Evolutionary conservation across 2,113 vertebrate genomes (phyloP).

Genomic region (Scalopus aquaticus): DNA sequence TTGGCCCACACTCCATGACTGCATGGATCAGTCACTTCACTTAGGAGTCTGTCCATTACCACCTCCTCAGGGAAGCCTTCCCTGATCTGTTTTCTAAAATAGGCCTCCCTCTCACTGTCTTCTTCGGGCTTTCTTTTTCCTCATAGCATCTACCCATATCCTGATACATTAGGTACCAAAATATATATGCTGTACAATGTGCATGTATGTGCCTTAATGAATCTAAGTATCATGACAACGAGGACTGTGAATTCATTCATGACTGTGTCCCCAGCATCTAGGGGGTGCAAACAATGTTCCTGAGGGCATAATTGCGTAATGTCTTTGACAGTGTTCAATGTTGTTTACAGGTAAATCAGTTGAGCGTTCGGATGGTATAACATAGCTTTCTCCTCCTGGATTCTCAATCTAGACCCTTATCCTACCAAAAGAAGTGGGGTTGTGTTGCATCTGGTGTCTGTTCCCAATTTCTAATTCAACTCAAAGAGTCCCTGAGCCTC

Average conservation of each 20-base stretch:
- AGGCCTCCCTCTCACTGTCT: background rate
- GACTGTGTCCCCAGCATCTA: background rate
- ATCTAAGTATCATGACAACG: background rate
- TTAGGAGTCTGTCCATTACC: background rate
- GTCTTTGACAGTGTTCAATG: background rate
- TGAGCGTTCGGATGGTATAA: background rate
- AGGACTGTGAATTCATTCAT: background rate
- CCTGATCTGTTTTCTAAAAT: background rate
- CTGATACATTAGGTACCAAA: background rate
- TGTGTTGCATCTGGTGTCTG: background rate
- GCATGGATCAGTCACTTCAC: background rate
- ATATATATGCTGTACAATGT: no score
- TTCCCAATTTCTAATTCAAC: background rate
- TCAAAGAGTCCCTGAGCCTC: background rate
- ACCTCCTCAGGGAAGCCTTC: background rate
- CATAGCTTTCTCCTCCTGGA: fast-evolving
- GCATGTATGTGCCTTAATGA: background rate
- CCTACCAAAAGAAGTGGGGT: no score
- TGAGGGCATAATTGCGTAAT: background rate
- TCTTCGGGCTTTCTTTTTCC: background rate
- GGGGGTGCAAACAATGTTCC: background rate
- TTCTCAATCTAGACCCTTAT: background rate
- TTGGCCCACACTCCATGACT: background rate
- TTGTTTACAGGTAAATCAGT: background rate
- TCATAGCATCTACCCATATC: background rate